Conservation (phyloP, 2,113 vertebrate species). For the Chloropsis cyanopogon region DNA sequence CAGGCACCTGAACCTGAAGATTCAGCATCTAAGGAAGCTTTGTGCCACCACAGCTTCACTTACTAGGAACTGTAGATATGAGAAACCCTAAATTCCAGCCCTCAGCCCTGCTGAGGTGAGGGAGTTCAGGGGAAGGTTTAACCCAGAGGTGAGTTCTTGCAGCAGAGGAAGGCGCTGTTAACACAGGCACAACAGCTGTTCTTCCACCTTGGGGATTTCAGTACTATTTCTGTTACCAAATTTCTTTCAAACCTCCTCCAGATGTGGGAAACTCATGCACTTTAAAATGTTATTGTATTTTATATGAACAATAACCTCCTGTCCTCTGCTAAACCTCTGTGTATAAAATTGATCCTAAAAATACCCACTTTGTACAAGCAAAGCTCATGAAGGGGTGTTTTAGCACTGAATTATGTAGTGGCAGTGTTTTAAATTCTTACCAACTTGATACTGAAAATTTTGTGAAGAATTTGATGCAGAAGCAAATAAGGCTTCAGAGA, state of each 20-base stretch:
- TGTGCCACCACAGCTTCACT: neutral
- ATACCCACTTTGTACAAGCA: neutral
- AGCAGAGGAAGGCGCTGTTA: neutral
- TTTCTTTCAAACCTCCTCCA: neutral
- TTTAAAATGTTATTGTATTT: neutral
- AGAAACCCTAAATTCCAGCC: neutral
- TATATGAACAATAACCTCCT: neutral
- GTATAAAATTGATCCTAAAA: neutral
- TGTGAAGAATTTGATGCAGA: neutral
- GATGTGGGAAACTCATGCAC: neutral
- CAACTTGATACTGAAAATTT: neutral
- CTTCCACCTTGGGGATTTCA: neutral
- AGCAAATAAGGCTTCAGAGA: neutral
- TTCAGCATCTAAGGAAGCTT: neutral
- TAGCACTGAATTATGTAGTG: neutral
- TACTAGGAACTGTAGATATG: neutral
- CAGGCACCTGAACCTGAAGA: neutral
- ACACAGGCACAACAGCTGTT: neutral
- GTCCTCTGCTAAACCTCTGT: neutral
- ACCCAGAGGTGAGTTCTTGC: neutral
- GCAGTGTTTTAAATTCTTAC: neutral
- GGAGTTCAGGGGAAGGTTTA: neutral
- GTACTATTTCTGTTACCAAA: neutral
- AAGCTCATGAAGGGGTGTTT: neutral
- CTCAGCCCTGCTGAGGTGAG: neutral